These are phyloP conservation scores for Clepsis dumicolana DNA, from an alignment of 2,888 invertebrate species.

Conservation along the genomic window DNA sequence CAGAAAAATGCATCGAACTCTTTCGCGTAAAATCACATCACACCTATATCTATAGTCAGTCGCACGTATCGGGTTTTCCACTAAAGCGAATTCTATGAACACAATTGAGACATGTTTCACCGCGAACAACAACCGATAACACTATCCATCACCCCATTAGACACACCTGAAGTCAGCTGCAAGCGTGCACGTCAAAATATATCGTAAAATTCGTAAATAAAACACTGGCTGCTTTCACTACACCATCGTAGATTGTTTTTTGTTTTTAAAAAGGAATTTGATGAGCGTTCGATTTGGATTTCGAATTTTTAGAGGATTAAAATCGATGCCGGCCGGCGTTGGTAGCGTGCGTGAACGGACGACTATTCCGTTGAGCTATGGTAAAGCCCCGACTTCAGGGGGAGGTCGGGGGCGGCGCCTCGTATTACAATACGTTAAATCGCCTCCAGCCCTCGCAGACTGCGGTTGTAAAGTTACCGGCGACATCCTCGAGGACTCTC, in stretches of 20 bases:
- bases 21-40: conserved; percentile 52
- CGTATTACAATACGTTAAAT: conserved; percentile 76
- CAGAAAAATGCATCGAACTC: conserved; percentile 63
- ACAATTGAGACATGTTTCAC: conserved; percentile 72
- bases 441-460: conserved; percentile 69
- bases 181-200: conserved; percentile 83
- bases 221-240: background rate
- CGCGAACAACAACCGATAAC: conserved; percentile 81
- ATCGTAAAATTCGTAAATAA: conserved; percentile 77
- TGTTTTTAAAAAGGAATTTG: conserved; percentile 9
- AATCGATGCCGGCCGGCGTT: conserved; percentile 64
- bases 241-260: background rate
- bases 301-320: conserved; percentile 56
- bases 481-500: conserved; percentile 63
- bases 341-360: conserved; percentile 58
- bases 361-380: conserved; percentile 63
- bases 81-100: conserved; percentile 67
- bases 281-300: conserved; percentile 48
- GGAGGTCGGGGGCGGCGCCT: conserved; percentile 58
- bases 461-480: conserved; percentile 64
- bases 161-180: conserved; percentile 80
- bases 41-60: conserved; percentile 47
- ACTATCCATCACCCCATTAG: conserved; percentile 85
- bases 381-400: conserved; percentile 55
- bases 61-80: conserved; percentile 67